Conservation (phyloP, 92 coral and sea anemone genomes). For the Heteractis magnifica region DNA sequence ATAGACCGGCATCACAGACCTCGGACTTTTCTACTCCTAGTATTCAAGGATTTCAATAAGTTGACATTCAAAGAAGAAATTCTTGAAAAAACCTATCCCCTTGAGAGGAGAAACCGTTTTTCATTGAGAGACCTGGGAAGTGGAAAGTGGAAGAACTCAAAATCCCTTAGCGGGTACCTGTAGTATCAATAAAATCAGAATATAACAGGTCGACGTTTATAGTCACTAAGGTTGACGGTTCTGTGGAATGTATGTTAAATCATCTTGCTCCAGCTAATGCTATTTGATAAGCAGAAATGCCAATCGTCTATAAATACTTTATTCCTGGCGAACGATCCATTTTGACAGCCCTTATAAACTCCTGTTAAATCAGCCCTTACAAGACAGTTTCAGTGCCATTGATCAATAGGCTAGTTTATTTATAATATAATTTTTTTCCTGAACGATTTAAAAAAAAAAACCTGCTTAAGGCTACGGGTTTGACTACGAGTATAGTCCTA, state of each 20-base stretch:
- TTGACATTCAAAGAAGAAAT: constrained; percentile 7
- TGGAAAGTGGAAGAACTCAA: constrained; percentile 27
- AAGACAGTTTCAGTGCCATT: neutral
- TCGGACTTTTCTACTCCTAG: constrained; percentile 34
- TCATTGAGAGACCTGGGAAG: too few species aligned
- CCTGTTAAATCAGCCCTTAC: neutral
- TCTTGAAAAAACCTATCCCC: neutral
- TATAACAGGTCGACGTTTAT: constrained; percentile 18
- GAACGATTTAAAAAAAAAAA: neutral
- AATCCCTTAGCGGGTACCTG: constrained; percentile 57
- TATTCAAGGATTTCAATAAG: constrained; percentile 36
- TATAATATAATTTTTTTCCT: neutral
- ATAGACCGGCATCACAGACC: constrained; percentile 62
- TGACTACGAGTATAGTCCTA: neutral
- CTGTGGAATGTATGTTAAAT: constrained; percentile 31
- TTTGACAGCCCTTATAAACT: constrained; percentile 6
- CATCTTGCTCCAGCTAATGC: neutral
- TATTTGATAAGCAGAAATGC: neutral
- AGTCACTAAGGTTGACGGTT: neutral
- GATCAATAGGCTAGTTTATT: constrained; percentile 17
- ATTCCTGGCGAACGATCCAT: constrained; percentile 3
- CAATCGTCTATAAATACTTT: constrained; percentile 11
- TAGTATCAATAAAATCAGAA: constrained; percentile 28
- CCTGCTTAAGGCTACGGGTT: neutral
- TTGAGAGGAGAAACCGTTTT: neutral